Evolutionary conservation across 2,888 invertebrate species (phyloP), one percentile per base, ranked within the genome.

Genomic region (Zaprionus bogoriensis): DNA sequence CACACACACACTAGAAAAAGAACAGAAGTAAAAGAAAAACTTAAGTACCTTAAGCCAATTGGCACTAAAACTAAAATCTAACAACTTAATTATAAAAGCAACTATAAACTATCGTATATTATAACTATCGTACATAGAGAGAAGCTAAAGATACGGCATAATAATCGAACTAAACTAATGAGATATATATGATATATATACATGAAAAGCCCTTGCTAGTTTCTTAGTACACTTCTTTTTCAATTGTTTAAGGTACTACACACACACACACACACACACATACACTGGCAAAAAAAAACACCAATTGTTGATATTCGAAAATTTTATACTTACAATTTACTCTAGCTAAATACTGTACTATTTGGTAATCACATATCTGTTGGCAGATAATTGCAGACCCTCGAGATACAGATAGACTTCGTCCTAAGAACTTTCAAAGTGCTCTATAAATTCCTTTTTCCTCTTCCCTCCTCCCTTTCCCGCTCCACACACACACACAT

Each of bases 1-100:
- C 44, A 64, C 51, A 65, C 59, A 63, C 38, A 53, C 54, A 52
- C 61, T 58, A 58, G 71, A 52, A 58, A 48, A 59, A 57, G 39
- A 54, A 73, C n/a, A 68, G 66, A 50, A 67, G 63, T 61, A 42
- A 73, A 65, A 63, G 55, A 82, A 80, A 70, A 86, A 83, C 82
- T 87, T 83, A 81, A 89, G 90, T 90, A 90, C 90, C 90, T 89
- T 90, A 90, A 90, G 90, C 90, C 90, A 90, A 87, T 90, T 88
- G 90, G 90, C 90, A 89, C 81, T 87, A 89, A 90, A 88, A 77
- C 77, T 77, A 69, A 86, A 78, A 76, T 81, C 78, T 83, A 81
- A 69, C 41, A 68, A 67, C 62, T 64, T 62, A 70, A 74, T 50
- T 64, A 74, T 50, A 73, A 42, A 36, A 53, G 36, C n/a, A 44